A percentile compares a stretch with the other conserved stretches of the same genome.
Conservation (phyloP, 2,797 vertebrate genomes). For the Myotis daubentonii region DNA sequence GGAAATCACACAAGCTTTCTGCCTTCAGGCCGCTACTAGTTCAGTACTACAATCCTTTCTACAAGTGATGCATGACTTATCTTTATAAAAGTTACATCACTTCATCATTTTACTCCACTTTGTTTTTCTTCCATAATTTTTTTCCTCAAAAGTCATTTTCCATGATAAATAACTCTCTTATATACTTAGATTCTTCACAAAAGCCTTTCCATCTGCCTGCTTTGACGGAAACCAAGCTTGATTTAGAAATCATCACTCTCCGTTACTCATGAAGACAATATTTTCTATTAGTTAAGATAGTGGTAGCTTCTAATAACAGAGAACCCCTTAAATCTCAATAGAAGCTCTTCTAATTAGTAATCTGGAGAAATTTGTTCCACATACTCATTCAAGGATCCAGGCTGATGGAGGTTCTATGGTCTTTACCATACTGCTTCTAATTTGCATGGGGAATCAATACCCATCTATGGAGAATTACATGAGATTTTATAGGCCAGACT, state of each 20-base stretch:
- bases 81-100: background rate
- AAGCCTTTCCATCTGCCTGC: background rate
- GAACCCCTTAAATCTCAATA: background rate
- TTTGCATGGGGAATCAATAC: background rate
- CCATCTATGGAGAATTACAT: background rate
- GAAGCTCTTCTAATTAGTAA: background rate
- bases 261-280: background rate
- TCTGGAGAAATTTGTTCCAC: background rate
- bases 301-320: background rate
- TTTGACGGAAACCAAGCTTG: background rate
- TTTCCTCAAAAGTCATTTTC: background rate
- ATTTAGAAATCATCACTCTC: background rate
- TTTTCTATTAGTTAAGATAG: background rate
- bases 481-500: background rate
- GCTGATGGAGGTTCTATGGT: background rate
- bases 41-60: background rate
- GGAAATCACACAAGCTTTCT: background rate
- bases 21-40: background rate
- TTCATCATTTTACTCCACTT: background rate
- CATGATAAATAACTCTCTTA: background rate
- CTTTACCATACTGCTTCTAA: background rate
- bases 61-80: background rate
- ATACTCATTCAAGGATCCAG: background rate
- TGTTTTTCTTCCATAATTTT: background rate
- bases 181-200: background rate